Evolutionary conservation across 1,140 invertebrate species (phyloP).

Genomic region (Ctenoplectra terminalis): DNA sequence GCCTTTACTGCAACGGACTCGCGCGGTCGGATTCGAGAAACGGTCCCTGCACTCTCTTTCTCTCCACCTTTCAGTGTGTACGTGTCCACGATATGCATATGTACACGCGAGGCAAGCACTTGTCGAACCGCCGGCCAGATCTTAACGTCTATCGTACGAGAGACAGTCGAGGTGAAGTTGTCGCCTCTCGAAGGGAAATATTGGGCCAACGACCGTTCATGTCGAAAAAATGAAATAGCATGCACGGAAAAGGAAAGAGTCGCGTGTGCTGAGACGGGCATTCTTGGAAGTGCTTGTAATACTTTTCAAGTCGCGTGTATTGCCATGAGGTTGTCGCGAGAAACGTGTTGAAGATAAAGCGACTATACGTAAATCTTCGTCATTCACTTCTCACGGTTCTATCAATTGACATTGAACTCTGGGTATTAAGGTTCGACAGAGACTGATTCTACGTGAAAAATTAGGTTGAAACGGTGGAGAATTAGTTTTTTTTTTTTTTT

Average conservation of each 20-base stretch:
- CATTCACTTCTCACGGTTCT: neutral
- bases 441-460: neutral
- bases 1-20: constrained; percentile 35
- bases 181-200: constrained; percentile 30
- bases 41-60: constrained; percentile 56
- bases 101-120: constrained; percentile 9
- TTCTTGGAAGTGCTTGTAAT: constrained; percentile 6
- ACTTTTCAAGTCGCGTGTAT: neutral
- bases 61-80: neutral
- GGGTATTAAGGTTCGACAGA: neutral
- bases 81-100: constrained; percentile 1
- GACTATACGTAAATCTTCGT: neutral
- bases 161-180: constrained; percentile 18
- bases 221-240: neutral
- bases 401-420: neutral
- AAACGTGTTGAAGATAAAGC: neutral
- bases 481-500: neutral
- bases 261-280: neutral
- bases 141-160: constrained; percentile 33
- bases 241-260: neutral
- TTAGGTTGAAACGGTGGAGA: neutral
- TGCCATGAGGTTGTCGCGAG: neutral
- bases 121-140: constrained; percentile 34
- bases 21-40: constrained; percentile 15
- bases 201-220: neutral